Base-by-base conservation (phyloP, 2,113 vertebrate species). In the Pogonocichla stellata region DNA sequence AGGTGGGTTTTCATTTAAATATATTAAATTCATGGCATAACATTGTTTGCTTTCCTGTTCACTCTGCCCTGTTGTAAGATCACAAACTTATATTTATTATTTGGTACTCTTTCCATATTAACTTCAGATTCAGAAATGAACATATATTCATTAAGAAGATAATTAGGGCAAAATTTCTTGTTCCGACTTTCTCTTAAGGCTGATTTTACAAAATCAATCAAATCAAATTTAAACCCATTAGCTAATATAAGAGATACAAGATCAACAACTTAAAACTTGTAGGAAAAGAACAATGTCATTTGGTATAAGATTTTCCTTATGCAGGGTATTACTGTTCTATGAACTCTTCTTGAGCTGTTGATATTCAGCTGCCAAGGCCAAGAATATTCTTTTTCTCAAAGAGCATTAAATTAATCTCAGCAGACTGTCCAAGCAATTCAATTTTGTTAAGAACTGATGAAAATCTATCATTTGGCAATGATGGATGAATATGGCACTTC, bases 391-490 rank as follows among this genome's bases (percentile, higher is more conserved):
- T 94, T 96, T 80, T 92, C 43, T 31, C n/a, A 96, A 96, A 95
- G 42, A 95, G 26, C 67, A 95, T 96, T 97, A 94, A 79, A 97
- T 98, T 97, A 97, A 93, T 96, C 94, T 96, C 97, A 94, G 87
- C 84, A 95, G 89, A 90, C 80, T 97, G 89, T 96, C 96, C 66
- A 93, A 94, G 92, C 62, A 95, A 96, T 95, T 98, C 91, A 83
- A 79, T 96, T 97, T 96, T 97, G 58, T 95, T 96, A 97, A 88
- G 90, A 95, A 96, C 79, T 92, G 95, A 97, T 96, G 93, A 97
- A 97, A 97, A 97, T 97, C 81, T 88, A 92, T 95, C 93, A 96
- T 92, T 89, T 91, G 93, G 69, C 87, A 96, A 85, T 93, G 97
- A 95, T 90, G 87, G 85, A 93, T 93, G 86, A 51, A 73, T 86